Conservation (phyloP, 1,140 invertebrate genomes). For the Drosophila quadrilineata region DNA sequence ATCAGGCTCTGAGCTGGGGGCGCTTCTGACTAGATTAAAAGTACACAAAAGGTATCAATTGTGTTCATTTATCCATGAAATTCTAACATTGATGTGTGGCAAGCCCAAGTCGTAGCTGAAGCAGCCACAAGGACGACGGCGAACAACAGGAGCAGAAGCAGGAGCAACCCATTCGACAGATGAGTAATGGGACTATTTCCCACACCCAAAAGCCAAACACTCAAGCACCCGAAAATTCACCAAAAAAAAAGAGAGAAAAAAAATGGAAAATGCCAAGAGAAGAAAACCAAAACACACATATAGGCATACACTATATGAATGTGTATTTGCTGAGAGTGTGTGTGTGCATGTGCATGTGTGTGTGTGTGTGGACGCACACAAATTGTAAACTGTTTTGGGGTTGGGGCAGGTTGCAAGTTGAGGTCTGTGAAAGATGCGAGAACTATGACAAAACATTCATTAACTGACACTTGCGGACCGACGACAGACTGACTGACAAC, state of each 20-base stretch:
- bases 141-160: conserved; percentile 11
- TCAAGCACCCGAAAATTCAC: conserved; percentile 4
- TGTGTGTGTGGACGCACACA: neutral
- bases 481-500: neutral
- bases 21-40: conserved; percentile 44
- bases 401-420: conserved; percentile 10
- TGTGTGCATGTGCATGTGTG: conserved; percentile 3
- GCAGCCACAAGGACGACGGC: too few relatives aligned
- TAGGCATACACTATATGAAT: neutral
- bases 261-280: too few relatives aligned
- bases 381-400: conserved; percentile 11
- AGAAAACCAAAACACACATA: neutral
- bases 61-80: conserved; percentile 55
- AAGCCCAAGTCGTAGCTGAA: too few relatives aligned
- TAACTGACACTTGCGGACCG: conserved; percentile 51
- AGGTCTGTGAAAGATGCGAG: conserved; percentile 35
- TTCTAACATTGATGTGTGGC: conserved; percentile 42
- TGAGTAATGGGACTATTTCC: conserved; percentile 41
- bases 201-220: neutral
- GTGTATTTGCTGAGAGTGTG: too few relatives aligned
- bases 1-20: conserved; percentile 2
- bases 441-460: conserved; percentile 59
- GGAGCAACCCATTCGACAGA: conserved; percentile 11
- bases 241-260: conserved; percentile 6
- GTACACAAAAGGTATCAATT: conserved; percentile 62